These are phyloP conservation scores for Prinia subflava DNA, from an alignment of 2,113 vertebrate species.

Conservation along the genomic window DNA sequence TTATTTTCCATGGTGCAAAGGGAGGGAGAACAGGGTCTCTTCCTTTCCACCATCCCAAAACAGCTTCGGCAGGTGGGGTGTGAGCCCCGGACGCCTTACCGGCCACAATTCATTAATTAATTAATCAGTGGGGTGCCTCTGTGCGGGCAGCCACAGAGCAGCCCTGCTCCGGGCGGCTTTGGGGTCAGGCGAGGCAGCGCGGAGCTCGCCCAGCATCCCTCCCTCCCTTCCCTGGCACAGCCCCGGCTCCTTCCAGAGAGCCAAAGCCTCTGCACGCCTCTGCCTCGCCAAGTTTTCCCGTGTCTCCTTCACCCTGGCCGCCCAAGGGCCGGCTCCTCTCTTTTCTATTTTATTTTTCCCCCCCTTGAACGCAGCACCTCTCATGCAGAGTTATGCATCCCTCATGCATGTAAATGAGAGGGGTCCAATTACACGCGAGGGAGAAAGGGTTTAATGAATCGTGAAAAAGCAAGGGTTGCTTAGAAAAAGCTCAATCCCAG, in stretches of 20 bases:
- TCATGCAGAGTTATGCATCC: conserved; percentile 38
- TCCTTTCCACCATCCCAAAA: not conserved
- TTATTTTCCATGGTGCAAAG: not conserved
- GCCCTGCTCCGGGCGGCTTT: not conserved
- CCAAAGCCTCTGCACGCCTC: rapidly evolving
- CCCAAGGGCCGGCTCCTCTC: not conserved
- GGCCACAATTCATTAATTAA: conserved; percentile 62
- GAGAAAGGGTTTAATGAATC: conserved; percentile 80
- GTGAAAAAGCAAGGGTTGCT: conserved; percentile 74
- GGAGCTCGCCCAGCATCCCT: not conserved
- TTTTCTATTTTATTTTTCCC: not conserved
- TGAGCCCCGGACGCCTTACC: not conserved
- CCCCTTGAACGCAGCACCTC: not conserved
- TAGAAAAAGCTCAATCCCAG: conserved; percentile 60
- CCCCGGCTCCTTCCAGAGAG: not conserved
- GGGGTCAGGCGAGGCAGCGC: conserved; percentile 1
- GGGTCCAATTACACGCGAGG: conserved; percentile 72
- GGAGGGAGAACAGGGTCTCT: not conserved
- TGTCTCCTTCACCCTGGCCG: not conserved
- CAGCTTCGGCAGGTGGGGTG: not conserved
- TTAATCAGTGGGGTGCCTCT: not conserved
- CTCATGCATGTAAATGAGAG: conserved; percentile 79
- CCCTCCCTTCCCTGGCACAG: not conserved
- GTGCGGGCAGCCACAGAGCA: not conserved
- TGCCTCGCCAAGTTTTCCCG: not conserved